Conservation (phyloP, 2,113 vertebrate species). For the Cathartes aura region DNA sequence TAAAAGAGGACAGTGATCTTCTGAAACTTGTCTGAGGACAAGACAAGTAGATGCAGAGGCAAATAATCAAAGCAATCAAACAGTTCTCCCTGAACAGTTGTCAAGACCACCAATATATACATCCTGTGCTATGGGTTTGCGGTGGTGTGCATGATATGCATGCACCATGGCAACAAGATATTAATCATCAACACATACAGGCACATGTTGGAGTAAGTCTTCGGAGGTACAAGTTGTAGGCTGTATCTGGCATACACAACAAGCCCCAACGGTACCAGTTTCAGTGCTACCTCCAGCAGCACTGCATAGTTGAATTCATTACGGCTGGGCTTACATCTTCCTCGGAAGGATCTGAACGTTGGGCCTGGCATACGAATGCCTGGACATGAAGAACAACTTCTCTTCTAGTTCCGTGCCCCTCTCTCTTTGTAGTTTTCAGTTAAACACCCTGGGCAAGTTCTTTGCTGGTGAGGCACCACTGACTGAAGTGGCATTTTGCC, state of each 20-base stretch:
- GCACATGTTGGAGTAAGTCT: background rate
- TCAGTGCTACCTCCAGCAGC: background rate
- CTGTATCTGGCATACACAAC: background rate
- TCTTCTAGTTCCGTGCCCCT: background rate
- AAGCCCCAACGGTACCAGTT: constrained; percentile 18
- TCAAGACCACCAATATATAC: constrained; percentile 23
- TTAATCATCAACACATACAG: constrained; percentile 5
- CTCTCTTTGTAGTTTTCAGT: constrained; percentile 30
- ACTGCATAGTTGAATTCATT: background rate
- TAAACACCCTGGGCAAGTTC: constrained; percentile 8
- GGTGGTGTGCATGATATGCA: background rate
- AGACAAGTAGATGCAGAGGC: constrained; percentile 35
- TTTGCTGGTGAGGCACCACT: constrained; percentile 5
- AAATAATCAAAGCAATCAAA: constrained; percentile 36
- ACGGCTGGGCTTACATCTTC: background rate
- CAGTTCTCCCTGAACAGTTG: background rate
- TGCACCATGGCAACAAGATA: constrained; percentile 46
- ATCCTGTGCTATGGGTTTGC: background rate
- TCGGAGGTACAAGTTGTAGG: constrained; percentile 8
- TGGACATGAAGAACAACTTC: background rate
- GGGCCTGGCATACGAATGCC: background rate
- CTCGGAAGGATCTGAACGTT: background rate
- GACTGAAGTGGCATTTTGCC: background rate
- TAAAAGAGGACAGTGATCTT: background rate
- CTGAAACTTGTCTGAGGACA: constrained; percentile 8